Evolutionary conservation across 2,113 vertebrate genomes (phyloP).

Genomic region (Pteronura brasiliensis): DNA sequence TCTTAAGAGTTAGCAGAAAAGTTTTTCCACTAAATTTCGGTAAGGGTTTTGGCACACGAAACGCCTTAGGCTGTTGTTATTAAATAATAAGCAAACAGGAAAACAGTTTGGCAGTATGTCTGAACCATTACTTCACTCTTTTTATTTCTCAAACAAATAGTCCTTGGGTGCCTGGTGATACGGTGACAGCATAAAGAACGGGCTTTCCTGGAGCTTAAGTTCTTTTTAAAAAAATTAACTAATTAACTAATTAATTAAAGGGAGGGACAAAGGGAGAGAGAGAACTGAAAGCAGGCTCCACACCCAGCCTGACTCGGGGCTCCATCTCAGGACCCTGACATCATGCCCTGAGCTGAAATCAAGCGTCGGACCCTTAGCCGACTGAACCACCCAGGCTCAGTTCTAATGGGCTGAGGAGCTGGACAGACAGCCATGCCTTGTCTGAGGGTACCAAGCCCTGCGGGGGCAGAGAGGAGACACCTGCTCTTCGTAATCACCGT

Average conservation of each 20-base stretch:
- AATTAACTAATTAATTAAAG: not conserved
- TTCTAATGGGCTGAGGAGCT: not conserved
- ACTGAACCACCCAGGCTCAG: not conserved
- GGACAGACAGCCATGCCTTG: not conserved
- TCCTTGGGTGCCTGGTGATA: not conserved
- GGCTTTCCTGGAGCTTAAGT: not conserved
- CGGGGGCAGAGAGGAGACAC: too few relatives aligned
- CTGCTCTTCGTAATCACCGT: not conserved
- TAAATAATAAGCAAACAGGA: not conserved
- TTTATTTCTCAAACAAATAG: not conserved
- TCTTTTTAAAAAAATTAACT: not conserved
- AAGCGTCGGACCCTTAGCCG: accelerated
- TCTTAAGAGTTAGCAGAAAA: not conserved
- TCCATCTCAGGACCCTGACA: not conserved
- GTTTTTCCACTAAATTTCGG: not conserved
- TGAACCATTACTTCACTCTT: not conserved
- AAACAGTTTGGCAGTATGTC: not conserved
- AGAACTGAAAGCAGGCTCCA: not conserved
- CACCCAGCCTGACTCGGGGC: not conserved
- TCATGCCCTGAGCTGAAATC: not conserved
- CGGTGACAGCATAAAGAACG: not conserved
- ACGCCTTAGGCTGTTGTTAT: not conserved
- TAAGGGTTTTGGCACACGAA: not conserved
- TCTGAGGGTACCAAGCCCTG: not conserved
- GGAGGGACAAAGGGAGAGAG: not conserved